Percentiles rank a stretch among this genome's conserved stretches.
phyloP scores from a whole-genome alignment of 2,113 vertebrate genomes.

The Excalfactoria chinensis region DNA sequence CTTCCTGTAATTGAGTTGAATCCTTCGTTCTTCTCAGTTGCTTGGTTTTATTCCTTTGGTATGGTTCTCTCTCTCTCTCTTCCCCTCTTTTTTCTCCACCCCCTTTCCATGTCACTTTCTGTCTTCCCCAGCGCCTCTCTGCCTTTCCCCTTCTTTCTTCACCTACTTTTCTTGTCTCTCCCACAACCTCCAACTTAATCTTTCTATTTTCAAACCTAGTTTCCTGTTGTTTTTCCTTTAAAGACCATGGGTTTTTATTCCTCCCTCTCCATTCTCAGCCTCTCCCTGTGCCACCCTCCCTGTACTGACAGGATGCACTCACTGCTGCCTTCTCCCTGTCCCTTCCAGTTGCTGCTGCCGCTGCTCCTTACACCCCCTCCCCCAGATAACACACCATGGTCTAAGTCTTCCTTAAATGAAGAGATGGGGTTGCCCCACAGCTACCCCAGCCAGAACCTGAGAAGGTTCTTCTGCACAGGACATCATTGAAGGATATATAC shows the following conservation, averaged over 20 bases:
- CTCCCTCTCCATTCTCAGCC: not conserved
- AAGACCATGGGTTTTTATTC: conserved; percentile 41
- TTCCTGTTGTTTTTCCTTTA: conserved; percentile 51
- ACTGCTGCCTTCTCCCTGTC: not conserved
- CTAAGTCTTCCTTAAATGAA: not conserved
- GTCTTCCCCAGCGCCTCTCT: conserved; percentile 22
- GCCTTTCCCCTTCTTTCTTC: conserved; percentile 66
- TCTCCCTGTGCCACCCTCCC: conserved; percentile 9
- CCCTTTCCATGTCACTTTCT: conserved; percentile 65
- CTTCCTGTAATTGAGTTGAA: not conserved
- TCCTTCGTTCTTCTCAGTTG: conserved; percentile 13
- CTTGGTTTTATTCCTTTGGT: conserved; percentile 51
- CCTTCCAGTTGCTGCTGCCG: conserved; percentile 9
- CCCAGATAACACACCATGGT: not conserved
- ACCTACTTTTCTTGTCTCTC: conserved; percentile 68
- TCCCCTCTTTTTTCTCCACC: conserved; percentile 59
- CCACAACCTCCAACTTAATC: conserved; percentile 66
- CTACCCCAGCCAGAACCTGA: not conserved
- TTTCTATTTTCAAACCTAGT: conserved; percentile 65
- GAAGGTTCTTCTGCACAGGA: not conserved
- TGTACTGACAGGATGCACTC: not conserved
- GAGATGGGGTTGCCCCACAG: not conserved
- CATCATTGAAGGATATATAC: not conserved
- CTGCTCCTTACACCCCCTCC: not conserved
- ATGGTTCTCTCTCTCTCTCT: conserved; percentile 49